These are phyloP conservation scores for Sisyra nigra DNA, from an alignment of 2,888 invertebrate genomes.

Conservation along the genomic window DNA sequence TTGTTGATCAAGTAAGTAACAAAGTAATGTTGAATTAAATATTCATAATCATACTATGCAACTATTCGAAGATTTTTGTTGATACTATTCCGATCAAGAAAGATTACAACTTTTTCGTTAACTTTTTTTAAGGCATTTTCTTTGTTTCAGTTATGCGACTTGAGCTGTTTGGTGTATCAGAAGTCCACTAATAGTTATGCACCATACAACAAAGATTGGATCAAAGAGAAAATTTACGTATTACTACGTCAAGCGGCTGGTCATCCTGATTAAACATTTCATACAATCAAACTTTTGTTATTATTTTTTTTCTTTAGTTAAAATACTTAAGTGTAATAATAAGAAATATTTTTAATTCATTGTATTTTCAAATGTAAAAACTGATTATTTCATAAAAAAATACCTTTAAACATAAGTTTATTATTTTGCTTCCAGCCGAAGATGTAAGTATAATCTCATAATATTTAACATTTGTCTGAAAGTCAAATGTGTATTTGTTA, in stretches of 20 bases:
- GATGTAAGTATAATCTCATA: neutral
- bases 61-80: neutral
- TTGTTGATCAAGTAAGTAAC: slow-evolving; percentile 65
- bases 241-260: slow-evolving; percentile 83
- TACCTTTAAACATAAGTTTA: no score
- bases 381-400: no score
- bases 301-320: neutral
- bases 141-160: slow-evolving; percentile 56
- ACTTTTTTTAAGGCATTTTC: slow-evolving; percentile 7
- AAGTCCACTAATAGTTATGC: slow-evolving; percentile 91
- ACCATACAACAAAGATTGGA: slow-evolving; percentile 98
- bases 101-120: neutral
- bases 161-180: slow-evolving; percentile 92
- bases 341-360: neutral
- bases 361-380: no score
- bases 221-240: slow-evolving; percentile 96
- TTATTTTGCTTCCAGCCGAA: no score
- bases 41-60: slow-evolving; percentile 5
- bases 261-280: slow-evolving; percentile 20
- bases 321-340: neutral
- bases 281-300: neutral
- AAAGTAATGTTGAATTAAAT: slow-evolving; percentile 4
- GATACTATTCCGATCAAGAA: neutral
- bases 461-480: neutral
- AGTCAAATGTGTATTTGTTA: neutral